Base-by-base conservation (phyloP, 2,888 invertebrate genomes). In the Watsonalla cultraria region DNA sequence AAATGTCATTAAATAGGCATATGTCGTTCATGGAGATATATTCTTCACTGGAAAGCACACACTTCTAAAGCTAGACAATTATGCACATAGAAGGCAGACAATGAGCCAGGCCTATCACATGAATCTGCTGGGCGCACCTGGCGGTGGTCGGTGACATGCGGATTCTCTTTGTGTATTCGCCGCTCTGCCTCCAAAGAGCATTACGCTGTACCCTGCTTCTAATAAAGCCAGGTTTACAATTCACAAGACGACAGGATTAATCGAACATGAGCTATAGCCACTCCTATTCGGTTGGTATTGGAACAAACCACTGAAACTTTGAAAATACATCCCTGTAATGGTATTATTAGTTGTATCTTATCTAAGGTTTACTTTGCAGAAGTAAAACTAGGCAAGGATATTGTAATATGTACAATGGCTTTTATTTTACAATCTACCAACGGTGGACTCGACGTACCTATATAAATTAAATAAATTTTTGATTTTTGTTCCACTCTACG, bases 81-180 rank as follows among this genome's bases (percentile, higher is more conserved):
- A 83, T 78, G 78, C 73, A 75, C 71, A 74, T 73, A 73, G 72
- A 72, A 54, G 64, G 60, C 64, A 70, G 67, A 84, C 82, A 84
- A 84, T 84, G 76, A 79, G 79, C 78, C 68, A 62, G 73, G 74
- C 68, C 76, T 76, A 78, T 80, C 79, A 58, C 72, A 72, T 70
- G 77, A 76, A 76, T 77, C 80, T 80, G 80, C 73, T 76, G 69
- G 72, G 60, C 64, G 70, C 80, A 83, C 77, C 80, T 83, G 84
- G 72, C 78, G 74, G 65, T 68, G 61, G 61, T 64, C 64, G 61
- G 64, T 76, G 79, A 82, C 82, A 79, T 75, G 76, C 64, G 68
- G 65, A 77, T 76, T 77, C 82, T 78, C 86, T 86, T 84, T 86
- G 83, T 86, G 69, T 60, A 56, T 54, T 54, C 58, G 46, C 58